Evolutionary conservation across 2,113 vertebrate genomes (phyloP).

Genomic region (Phylloscopus whistleri): DNA sequence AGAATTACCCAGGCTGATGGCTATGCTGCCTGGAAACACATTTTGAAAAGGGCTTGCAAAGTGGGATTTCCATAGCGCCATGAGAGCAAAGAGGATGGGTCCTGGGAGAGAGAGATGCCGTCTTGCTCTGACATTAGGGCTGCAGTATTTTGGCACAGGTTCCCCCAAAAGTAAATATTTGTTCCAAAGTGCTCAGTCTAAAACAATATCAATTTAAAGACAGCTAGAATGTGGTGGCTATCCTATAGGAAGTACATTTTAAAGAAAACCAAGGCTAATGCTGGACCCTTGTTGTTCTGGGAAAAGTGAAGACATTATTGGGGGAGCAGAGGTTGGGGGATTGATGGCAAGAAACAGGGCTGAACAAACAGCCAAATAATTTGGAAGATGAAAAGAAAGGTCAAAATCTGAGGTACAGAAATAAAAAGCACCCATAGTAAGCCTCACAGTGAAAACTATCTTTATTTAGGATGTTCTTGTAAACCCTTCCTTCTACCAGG

Average conservation of each 20-base stretch:
- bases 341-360: not conserved
- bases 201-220: not conserved
- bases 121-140: not conserved
- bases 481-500: not conserved
- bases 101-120: not conserved
- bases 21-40: not conserved
- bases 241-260: not conserved
- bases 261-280: not conserved
- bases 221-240: not conserved
- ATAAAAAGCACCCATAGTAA: not conserved
- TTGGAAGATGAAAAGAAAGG: not conserved
- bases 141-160: not conserved
- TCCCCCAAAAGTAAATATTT: not conserved
- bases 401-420: not conserved
- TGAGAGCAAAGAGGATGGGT: not conserved
- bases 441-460: not conserved
- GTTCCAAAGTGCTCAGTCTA: not conserved
- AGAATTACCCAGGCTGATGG: not conserved
- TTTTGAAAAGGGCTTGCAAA: not conserved
- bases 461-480: not conserved
- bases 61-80: not conserved
- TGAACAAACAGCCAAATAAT: not conserved
- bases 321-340: not conserved
- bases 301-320: not conserved
- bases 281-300: not conserved